These are phyloP conservation scores for Trachythela sp. DNA, from an alignment of 64 coral and sea anemone species.

Conservation along the genomic window DNA sequence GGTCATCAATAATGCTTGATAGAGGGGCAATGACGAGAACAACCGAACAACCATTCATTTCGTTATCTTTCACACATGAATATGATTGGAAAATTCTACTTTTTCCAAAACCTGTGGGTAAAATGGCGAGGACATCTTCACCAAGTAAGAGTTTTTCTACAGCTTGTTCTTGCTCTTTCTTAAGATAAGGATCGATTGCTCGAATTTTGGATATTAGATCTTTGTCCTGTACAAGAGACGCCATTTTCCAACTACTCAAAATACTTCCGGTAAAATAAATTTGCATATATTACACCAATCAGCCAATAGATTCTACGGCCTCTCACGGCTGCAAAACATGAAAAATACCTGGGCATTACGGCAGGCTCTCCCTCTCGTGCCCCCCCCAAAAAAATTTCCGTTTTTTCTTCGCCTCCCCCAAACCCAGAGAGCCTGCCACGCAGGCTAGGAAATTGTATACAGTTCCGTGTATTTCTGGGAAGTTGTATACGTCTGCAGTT, in stretches of 20 bases:
- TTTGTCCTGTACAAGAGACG: not conserved
- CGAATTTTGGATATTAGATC: not conserved
- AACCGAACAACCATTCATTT: conserved; percentile 24
- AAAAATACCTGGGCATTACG: not conserved
- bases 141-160: not conserved
- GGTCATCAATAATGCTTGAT: conserved; percentile 16
- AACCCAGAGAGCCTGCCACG: not conserved
- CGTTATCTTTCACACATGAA: conserved; percentile 1
- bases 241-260: not conserved
- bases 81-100: not conserved
- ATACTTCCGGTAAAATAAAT: not conserved
- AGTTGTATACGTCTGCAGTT: too few relatives aligned
- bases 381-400: not conserved
- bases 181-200: not conserved
- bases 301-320: conserved; percentile 13
- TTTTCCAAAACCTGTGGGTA: not conserved
- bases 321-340: not conserved
- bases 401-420: not conserved
- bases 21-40: conserved; percentile 2
- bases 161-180: not conserved
- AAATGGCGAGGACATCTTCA: not conserved
- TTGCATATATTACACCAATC: not conserved
- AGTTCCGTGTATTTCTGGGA: too few relatives aligned
- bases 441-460: too few relatives aligned
- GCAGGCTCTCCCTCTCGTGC: conserved; percentile 9